Evolutionary conservation across 30 jellyfish, hydroid and myxozoan genomes (phyloP).

Genomic region (Pelagia noctiluca): DNA sequence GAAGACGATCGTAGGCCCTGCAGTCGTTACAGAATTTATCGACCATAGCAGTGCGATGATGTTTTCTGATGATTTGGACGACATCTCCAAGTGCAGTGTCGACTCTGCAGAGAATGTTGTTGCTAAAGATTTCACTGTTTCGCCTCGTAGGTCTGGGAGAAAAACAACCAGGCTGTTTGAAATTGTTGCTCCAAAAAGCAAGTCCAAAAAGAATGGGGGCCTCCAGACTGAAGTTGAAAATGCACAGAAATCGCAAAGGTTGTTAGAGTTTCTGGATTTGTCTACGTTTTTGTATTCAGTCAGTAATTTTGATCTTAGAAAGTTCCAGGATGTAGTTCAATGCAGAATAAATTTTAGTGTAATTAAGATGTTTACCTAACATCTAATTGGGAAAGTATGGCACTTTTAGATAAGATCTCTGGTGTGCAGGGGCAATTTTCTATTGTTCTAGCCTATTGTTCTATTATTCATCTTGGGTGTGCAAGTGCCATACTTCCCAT

Average conservation of each 20-base stretch:
- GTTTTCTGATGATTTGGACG: slow-evolving; percentile 48
- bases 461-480: no score
- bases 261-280: not conserved
- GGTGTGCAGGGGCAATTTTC: no score
- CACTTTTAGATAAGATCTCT: no score
- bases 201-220: slow-evolving; percentile 19
- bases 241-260: slow-evolving; percentile 44
- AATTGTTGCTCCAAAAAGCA: slow-evolving; percentile 42
- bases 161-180: slow-evolving; percentile 63
- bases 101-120: slow-evolving; percentile 36
- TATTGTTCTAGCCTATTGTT: no score
- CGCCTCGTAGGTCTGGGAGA: slow-evolving; percentile 61
- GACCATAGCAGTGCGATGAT: slow-evolving; percentile 49
- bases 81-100: slow-evolving; percentile 38
- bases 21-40: slow-evolving; percentile 68
- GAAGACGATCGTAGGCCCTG: slow-evolving; percentile 50
- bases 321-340: no score
- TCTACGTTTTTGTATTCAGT: not conserved
- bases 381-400: no score
- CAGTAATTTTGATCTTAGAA: no score
- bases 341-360: no score
- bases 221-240: slow-evolving; percentile 10
- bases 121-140: slow-evolving; percentile 14
- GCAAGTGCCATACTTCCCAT: no score
- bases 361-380: no score